Evolutionary conservation across 2,888 invertebrate genomes (phyloP), one percentile per base, ranked within the genome.

Genomic region (Nemurella pictetii): DNA sequence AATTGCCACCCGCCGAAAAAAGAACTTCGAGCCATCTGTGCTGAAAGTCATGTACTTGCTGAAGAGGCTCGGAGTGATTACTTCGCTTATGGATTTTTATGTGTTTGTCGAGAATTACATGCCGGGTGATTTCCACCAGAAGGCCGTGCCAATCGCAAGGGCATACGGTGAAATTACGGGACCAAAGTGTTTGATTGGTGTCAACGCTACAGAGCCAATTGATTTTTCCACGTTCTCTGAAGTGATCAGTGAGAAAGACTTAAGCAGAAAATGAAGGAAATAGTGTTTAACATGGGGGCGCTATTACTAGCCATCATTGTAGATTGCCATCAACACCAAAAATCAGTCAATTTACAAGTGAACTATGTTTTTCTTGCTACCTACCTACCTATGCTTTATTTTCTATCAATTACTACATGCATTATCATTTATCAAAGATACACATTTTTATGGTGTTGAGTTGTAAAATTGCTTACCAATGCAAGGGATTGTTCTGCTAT

Each of bases 91-190:
- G 26, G 78, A 78, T 30, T 78, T 78, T 30, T 30, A 78, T 30
- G 78, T 30, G 5, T 78, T 78, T 30, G 78, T 78, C 2, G 78
- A 78, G 78, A 29, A 78, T 30, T 78, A 30, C 20, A 4, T 78
- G 28, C 30, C 78, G 5, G 29, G 27, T 0, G 78, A 78, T 30
- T 78, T 78, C 30, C 28, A 12, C 7, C 3, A 78, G 4, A 7
- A 27, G 4, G 78, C 78, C 3, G 28, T 78, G 0, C 78, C 78
- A 1, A 78, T 9, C 4, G 4, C n/a, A n/a, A 27, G 78, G 30
- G 78, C 29, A 4, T 78, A 5, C 20, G 78, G 78, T 30, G 29
- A 4, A 15, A 78, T 29, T 5, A 78, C 78, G 0, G 78, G 78
- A 1, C 78, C 30, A 5, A 28, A 29, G 30, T 55, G 55, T 12